Evolutionary conservation across 2,888 invertebrate species (phyloP).

Genomic region (Allygus modestus): DNA sequence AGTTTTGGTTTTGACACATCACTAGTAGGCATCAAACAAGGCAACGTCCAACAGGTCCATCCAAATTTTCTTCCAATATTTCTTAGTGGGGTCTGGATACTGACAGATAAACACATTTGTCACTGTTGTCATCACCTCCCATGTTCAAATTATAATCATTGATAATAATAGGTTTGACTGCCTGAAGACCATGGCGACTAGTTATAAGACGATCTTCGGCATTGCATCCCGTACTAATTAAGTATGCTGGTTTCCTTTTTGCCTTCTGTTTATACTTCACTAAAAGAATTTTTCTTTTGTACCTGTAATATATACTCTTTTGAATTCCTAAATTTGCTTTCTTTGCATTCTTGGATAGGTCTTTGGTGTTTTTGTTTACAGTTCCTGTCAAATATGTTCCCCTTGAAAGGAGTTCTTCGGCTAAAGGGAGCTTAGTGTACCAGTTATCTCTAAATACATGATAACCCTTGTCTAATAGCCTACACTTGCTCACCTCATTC

Average conservation of each 20-base stretch:
- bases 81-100: too few relatives aligned
- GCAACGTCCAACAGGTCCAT: neutral
- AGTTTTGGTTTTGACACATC: too few relatives aligned
- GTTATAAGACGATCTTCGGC: slow-evolving; percentile 43
- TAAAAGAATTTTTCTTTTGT: slow-evolving; percentile 14
- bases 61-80: too few relatives aligned
- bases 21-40: too few relatives aligned
- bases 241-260: slow-evolving; percentile 51
- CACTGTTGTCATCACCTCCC: too few relatives aligned
- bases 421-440: slow-evolving; percentile 58
- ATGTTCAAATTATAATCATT: too few relatives aligned
- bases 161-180: too few relatives aligned
- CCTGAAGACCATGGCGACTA: too few relatives aligned
- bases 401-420: slow-evolving; percentile 7
- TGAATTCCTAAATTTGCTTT: slow-evolving; percentile 4
- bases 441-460: slow-evolving; percentile 54
- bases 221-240: slow-evolving; percentile 45
- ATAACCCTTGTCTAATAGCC: too few relatives aligned
- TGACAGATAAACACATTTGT: slow-evolving; percentile 48
- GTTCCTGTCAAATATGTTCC: slow-evolving; percentile 58
- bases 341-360: slow-evolving; percentile 20
- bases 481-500: slow-evolving; percentile 36
- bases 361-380: slow-evolving; percentile 56
- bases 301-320: slow-evolving; percentile 50
- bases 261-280: slow-evolving; percentile 47